Conservation (phyloP, 2,113 vertebrate species). For the Mohoua ochrocephala region DNA sequence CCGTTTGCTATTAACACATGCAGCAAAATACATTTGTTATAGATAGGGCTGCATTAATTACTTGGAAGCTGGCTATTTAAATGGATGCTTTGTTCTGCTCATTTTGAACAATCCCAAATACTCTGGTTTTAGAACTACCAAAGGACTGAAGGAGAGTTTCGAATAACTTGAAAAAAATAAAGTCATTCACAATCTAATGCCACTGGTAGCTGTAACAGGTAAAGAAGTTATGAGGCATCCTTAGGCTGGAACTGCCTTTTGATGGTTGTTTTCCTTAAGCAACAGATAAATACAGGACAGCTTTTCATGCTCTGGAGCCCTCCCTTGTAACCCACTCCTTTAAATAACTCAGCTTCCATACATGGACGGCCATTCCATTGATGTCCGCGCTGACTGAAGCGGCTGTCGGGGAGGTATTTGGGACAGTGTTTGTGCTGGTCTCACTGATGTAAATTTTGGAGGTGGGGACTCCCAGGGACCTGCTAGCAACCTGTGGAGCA, state of each 20-base stretch:
- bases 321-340: not conserved
- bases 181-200: not conserved
- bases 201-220: not conserved
- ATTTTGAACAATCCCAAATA: not conserved
- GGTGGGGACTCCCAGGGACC: conserved; percentile 77
- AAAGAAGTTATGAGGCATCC: not conserved
- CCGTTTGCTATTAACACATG: not conserved
- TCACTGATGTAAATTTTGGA: conserved; percentile 90
- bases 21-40: not conserved
- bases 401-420: conserved; percentile 90
- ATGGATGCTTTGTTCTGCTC: not conserved
- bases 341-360: conserved; percentile 38
- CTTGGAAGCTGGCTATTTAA: not conserved
- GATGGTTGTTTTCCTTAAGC: not conserved
- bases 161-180: not conserved
- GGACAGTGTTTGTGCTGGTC: conserved; percentile 93
- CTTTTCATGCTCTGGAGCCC: not conserved
- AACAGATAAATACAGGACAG: not conserved
- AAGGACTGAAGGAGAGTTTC: not conserved
- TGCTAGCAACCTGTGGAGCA: conserved; percentile 85
- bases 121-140: not conserved
- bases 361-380: conserved; percentile 87
- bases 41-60: not conserved
- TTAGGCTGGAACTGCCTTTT: not conserved
- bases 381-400: conserved; percentile 89